phyloP scores from a whole-genome alignment of 2,888 invertebrate species.

The Protonemura montana region DNA sequence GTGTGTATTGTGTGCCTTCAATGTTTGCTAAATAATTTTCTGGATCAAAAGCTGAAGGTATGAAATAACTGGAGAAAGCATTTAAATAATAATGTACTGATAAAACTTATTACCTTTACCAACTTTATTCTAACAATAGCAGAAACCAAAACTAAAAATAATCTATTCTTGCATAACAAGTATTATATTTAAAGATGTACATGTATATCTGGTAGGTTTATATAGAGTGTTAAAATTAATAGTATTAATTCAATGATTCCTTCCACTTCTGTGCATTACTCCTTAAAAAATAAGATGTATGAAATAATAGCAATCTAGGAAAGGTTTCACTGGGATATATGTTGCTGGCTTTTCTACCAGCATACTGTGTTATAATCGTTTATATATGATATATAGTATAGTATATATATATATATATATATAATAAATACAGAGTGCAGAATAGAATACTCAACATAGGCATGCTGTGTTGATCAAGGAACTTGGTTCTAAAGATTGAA shows the following conservation, averaged over 20 bases:
- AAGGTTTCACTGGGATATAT: neutral
- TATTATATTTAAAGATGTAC: neutral
- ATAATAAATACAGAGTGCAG: neutral
- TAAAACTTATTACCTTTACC: constrained; percentile 3
- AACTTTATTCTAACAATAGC: neutral
- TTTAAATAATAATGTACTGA: neutral
- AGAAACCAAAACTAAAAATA: constrained; percentile 7
- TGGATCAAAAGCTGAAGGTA: neutral
- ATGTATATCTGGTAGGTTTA: neutral
- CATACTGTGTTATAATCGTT: neutral
- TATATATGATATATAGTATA: neutral
- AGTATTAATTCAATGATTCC: neutral
- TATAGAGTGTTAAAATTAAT: neutral
- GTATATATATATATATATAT: too few species aligned
- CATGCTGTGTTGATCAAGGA: neutral
- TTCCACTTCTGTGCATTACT: constrained; percentile 4
- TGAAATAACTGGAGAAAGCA: neutral
- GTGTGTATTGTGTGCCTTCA: neutral
- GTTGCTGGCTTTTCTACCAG: neutral
- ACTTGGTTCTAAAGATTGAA: neutral
- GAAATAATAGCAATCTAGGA: neutral
- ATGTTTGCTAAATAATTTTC: neutral
- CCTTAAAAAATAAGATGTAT: neutral
- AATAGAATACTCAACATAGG: neutral
- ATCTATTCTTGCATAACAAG: neutral